Evolutionary conservation across 1,140 invertebrate genomes (phyloP).

Genomic region (Delia radicum): DNA sequence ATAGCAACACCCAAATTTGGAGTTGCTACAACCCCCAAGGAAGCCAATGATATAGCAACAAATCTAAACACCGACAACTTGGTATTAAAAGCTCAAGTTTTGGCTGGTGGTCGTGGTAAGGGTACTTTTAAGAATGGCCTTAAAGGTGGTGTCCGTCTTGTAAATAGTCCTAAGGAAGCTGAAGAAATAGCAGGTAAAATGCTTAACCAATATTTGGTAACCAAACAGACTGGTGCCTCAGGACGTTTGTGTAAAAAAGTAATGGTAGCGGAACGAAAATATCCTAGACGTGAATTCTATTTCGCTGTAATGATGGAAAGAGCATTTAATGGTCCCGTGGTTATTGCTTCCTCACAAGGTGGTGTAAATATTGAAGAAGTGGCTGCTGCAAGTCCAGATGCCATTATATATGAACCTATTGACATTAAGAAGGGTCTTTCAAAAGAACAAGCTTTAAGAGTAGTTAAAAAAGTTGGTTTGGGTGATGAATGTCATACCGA

Average conservation of each 20-base stretch:
- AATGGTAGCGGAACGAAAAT: slow-evolving; percentile 95
- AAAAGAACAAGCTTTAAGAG: slow-evolving; percentile 71
- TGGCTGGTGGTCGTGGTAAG: slow-evolving; percentile 93
- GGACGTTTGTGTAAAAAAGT: slow-evolving; percentile 93
- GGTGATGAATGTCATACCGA: slow-evolving; percentile 65
- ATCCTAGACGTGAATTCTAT: slow-evolving; percentile 92
- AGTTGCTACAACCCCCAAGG: slow-evolving; percentile 81
- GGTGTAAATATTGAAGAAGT: slow-evolving; percentile 98
- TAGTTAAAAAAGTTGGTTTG: slow-evolving; percentile 83
- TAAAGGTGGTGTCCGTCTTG: slow-evolving; percentile 90
- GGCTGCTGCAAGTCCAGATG: slow-evolving; percentile 86
- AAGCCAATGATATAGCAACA: slow-evolving; percentile 79
- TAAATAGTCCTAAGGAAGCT: slow-evolving; percentile 87
- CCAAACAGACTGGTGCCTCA: slow-evolving; percentile 93
- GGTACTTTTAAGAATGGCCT: slow-evolving; percentile 89
- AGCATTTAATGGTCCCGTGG: slow-evolving; percentile 89
- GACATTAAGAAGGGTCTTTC: slow-evolving; percentile 82
- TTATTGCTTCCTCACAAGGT: slow-evolving; percentile 93
- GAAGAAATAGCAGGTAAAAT: slow-evolving; percentile 82
- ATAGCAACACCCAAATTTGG: slow-evolving; percentile 93
- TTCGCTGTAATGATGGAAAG: slow-evolving; percentile 97
- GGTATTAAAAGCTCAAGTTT: slow-evolving; percentile 96
- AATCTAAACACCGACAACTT: slow-evolving; percentile 82
- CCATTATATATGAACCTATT: slow-evolving; percentile 90
- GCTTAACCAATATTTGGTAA: slow-evolving; percentile 88